These are phyloP conservation scores for Oenanthe oenanthe DNA, from an alignment of 2,113 vertebrate species.

Conservation along the genomic window DNA sequence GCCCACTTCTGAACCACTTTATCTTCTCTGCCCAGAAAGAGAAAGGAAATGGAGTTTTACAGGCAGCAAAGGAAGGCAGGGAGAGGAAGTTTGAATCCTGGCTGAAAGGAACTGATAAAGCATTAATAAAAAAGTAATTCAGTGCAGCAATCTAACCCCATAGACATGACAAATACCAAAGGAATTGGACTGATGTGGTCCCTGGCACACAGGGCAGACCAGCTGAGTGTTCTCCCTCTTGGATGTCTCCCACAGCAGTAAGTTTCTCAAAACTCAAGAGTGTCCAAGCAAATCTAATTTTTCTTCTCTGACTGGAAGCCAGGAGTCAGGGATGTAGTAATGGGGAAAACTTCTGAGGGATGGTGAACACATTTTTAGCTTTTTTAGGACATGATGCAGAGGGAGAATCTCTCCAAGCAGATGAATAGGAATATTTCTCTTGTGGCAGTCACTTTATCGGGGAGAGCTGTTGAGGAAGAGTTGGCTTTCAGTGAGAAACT, in stretches of 20 bases:
- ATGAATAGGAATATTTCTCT: background rate
- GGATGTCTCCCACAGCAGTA: background rate
- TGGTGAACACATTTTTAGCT: background rate
- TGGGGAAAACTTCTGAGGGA: background rate
- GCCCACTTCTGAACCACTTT: background rate
- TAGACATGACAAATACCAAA: rapidly evolving
- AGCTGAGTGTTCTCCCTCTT: background rate
- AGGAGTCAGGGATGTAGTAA: background rate
- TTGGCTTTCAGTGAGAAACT: background rate
- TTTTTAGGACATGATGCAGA: background rate
- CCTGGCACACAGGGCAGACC: background rate
- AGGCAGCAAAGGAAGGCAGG: background rate
- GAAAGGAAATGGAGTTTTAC: background rate
- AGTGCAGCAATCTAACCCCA: background rate
- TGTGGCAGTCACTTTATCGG: background rate
- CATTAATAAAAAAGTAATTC: background rate
- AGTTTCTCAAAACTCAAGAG: background rate
- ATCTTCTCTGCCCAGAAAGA: background rate
- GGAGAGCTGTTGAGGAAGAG: background rate
- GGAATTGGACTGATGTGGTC: background rate
- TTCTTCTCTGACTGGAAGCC: background rate
- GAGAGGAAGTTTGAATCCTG: background rate
- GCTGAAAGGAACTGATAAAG: background rate
- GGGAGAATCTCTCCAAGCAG: background rate
- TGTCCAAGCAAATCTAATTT: background rate